Conservation (phyloP, 2,797 vertebrate genomes). For the Graptemys geographica region DNA sequence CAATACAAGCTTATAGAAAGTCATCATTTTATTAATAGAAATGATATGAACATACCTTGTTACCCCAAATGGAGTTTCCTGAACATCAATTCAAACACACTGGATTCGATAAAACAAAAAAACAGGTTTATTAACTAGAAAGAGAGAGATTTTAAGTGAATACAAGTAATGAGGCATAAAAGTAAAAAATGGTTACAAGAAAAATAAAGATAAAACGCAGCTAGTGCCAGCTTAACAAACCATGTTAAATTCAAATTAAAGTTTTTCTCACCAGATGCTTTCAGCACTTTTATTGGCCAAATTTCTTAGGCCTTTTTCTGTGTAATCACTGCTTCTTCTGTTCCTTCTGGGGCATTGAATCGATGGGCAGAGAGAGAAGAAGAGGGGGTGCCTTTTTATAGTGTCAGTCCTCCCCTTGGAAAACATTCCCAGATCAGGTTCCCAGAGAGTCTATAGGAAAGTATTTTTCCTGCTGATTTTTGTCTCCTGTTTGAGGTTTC, state of each 20-base stretch:
- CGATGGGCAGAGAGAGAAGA: not conserved
- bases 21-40: not conserved
- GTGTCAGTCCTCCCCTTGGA: not conserved
- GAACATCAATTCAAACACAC: not conserved
- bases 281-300: not conserved
- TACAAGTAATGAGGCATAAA: not conserved
- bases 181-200: not conserved
- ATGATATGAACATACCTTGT: not conserved
- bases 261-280: not conserved
- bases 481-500: not conserved
- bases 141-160: not conserved
- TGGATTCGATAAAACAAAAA: not conserved
- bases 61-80: not conserved
- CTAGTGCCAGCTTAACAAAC: not conserved
- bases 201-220: not conserved
- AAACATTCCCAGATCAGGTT: not conserved
- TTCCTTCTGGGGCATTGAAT: not conserved
- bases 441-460: not conserved
- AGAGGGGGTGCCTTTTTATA: not conserved
- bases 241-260: not conserved
- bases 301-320: not conserved
- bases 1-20: not conserved
- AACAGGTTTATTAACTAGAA: not conserved
- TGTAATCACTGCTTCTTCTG: not conserved
- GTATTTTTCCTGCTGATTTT: not conserved